These are phyloP conservation scores for Phymatocera aterrima DNA, from an alignment of 2,888 invertebrate genomes.

Conservation along the genomic window DNA sequence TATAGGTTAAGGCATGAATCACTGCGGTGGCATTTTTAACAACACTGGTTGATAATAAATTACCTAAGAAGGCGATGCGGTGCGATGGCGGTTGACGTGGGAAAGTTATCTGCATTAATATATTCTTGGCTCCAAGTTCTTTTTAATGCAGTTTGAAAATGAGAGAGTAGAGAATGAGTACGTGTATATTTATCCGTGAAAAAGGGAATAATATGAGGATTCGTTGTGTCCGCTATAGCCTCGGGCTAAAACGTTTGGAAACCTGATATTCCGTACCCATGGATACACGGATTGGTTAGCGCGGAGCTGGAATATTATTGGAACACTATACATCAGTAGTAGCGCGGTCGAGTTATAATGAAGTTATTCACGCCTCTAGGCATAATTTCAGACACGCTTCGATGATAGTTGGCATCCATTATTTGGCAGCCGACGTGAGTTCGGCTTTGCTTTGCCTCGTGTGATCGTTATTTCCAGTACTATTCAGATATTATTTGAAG, in stretches of 20 bases:
- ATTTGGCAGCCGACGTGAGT: too few relatives aligned
- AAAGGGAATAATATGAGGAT: too few relatives aligned
- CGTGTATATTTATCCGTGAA: too few relatives aligned
- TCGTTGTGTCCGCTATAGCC: too few relatives aligned
- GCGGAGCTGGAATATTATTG: not conserved
- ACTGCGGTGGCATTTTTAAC: conserved; percentile 59
- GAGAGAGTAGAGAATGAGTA: too few relatives aligned
- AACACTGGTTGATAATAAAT: conserved; percentile 61
- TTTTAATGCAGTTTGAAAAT: not conserved
- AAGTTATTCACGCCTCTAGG: conserved; percentile 38
- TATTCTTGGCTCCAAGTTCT: not conserved
- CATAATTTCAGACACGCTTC: conserved; percentile 31
- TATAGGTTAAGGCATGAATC: conserved; percentile 58
- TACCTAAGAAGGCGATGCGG: conserved; percentile 43
- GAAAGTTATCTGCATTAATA: conserved; percentile 3
- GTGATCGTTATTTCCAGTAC: not conserved
- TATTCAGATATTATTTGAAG: conserved; percentile 16
- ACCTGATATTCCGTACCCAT: too few relatives aligned
- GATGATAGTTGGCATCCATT: conserved; percentile 25
- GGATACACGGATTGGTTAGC: not conserved
- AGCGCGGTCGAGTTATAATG: conserved; percentile 17
- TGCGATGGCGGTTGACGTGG: not conserved
- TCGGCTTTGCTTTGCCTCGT: not conserved
- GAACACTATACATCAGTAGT: not conserved
- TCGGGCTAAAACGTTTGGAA: too few relatives aligned